Percentiles rank a stretch among this genome's conserved stretches.
phyloP scores from a whole-genome alignment of 1,140 invertebrate genomes.

The Scaptomyza montana region DNA sequence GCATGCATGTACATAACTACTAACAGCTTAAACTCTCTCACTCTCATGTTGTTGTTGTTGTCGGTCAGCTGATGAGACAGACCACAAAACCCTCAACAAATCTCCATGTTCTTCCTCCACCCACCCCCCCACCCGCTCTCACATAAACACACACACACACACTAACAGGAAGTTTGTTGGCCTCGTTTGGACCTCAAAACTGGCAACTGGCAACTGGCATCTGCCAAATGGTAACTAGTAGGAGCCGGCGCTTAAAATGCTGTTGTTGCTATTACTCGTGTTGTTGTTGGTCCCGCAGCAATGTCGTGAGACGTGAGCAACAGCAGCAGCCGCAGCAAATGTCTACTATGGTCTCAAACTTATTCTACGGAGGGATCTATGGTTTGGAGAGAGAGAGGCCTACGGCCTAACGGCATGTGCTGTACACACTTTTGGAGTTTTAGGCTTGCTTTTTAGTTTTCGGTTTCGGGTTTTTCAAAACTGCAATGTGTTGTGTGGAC shows the following conservation, averaged over 20 bases:
- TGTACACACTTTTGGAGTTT: constrained; percentile 38
- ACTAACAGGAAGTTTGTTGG: constrained; percentile 28
- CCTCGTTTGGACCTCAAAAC: constrained; percentile 12
- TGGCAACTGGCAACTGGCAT: constrained; percentile 3
- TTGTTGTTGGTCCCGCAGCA: constrained; percentile 33
- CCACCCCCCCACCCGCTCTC: too few species aligned
- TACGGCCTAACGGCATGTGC: constrained; percentile 45
- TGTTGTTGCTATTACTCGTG: constrained; percentile 41
- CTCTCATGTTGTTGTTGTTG: too few species aligned
- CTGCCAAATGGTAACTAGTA: constrained; percentile 2
- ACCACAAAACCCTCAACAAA: constrained; percentile 11
- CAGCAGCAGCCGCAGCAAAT: constrained; percentile 39
- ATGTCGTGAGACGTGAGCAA: constrained; percentile 53
- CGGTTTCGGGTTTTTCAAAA: constrained; percentile 17
- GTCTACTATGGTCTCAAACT: constrained; percentile 14
- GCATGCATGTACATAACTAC: neutral
- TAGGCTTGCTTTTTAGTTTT: constrained; percentile 7
- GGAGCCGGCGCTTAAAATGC: constrained; percentile 41
- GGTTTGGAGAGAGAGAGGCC: neutral
- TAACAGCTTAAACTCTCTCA: too few species aligned
- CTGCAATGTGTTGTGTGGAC: neutral
- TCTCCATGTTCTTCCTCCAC: too few species aligned
- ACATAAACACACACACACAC: neutral
- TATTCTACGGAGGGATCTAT: constrained; percentile 6
- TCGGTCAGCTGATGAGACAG: constrained; percentile 25